Base-by-base conservation (phyloP, 2,113 vertebrate species). In the Tetraodon nigroviridis region DNA sequence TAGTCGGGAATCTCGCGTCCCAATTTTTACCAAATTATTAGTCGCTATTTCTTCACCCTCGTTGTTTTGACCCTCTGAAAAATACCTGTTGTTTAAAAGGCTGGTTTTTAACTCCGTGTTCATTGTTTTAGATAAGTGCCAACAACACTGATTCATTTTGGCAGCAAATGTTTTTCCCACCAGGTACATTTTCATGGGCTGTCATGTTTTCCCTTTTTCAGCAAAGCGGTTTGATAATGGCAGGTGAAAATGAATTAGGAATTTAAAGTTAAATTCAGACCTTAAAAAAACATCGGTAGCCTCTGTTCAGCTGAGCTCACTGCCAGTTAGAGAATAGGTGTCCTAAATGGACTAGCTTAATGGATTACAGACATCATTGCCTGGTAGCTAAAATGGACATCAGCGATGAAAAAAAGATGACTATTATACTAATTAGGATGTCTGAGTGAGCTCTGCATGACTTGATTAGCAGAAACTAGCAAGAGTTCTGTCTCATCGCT, bases 101-200 rank as follows among this genome's bases (percentile, higher is more conserved):
- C 11, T 37, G 2, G 32, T 37, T 37, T 37, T 32, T 32, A 6
- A 1, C 5, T 32, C 29, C 8, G 29, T 32, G 29, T 32, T 32
- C 5, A 6, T 32, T 32, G 8, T 32, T 32, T 32, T 32, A 32
- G 29, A 1, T 32, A 32, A 32, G 6, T 32, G 53, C 69, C 69
- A 73, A 58, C 58, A 44, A 59, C 68, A 42, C 65, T 51, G 51
- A 79, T 76, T 57, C 24, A 47, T 65, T 76, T 81, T 55, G n/a
- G 41, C 11, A 20, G 58, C 58, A 44, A 81, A 71, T 46, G 14
- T 46, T 46, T 80, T 71, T 57, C 37, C 59, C 58, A 56, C 63
- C 65, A 76, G 61, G 47, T 76, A 70, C 69, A 76, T 71, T 42
- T 78, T 76, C 67, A 69, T 15, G 16, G 52, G 29, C 54, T 64